Evolutionary conservation across 2,797 vertebrate species (phyloP), one percentile per base, ranked within the genome.

Genomic region (Onychomys leucogaster): DNA sequence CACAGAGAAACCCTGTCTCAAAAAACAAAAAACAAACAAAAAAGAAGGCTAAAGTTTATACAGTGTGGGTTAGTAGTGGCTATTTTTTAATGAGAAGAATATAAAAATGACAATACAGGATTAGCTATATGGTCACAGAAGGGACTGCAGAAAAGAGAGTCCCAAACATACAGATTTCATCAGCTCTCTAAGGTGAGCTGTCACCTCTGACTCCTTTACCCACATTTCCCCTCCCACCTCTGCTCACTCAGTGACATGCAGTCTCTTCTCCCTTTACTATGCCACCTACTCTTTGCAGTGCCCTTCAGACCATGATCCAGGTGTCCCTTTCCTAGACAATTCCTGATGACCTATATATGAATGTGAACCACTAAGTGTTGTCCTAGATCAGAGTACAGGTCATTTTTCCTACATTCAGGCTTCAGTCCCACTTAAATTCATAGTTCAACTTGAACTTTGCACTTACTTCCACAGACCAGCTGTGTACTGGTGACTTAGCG

Each of bases 51-150:
- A 4, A 52, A 52, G 52, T 67, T 92, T 69, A 34, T 41, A 55
- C 17, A 69, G 34, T 76, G 65, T 71, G 52, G 41, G 69, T 65
- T 49, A 21, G 21, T 52, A 81, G 0, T 46, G 13, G 1, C 2
- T 52, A 32, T 69, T 80, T 61, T 89, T 90, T 84, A 63, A 94
- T 41, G 37, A 78, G 16, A 46, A 81, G 10, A 71, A 73, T 46
- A 88, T 69, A 83, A 77, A 77, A 91, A 90, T 27, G 23, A 29
- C 63, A 41, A 34, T 29, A 71, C 3, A 77, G 34, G 23, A 19
- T 78, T 34, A 82, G 46, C 71, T 57, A 11, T 0, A 63, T n/a
- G 55, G 52, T 41, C 8, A 32, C 12, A 11, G 32, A 78, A 92
- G 29, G 3, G 9, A 10, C 19, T 37, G 5, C 13, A 29, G 17